A percentile compares a stretch with the other conserved stretches of the same genome.
Evolutionary conservation across 2,113 vertebrate species (phyloP).

Genomic region (Marmota monax): DNA sequence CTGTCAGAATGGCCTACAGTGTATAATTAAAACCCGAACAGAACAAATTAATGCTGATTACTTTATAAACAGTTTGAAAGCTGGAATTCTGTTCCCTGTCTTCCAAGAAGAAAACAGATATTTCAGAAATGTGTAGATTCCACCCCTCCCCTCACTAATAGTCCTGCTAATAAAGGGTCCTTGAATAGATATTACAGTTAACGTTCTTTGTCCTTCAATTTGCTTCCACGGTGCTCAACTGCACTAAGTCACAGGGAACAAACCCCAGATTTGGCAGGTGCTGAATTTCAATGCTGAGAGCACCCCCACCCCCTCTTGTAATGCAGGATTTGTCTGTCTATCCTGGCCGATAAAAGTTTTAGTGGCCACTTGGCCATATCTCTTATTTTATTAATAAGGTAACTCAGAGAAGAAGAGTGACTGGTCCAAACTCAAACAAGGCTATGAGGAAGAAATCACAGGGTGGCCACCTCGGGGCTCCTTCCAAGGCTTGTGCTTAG

Average conservation of each 20-base stretch:
- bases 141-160: slow-evolving; percentile 26
- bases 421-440: neutral
- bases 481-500: neutral
- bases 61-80: slow-evolving; percentile 88
- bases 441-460: neutral
- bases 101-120: slow-evolving; percentile 85
- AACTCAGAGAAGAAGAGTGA: neutral
- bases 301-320: neutral
- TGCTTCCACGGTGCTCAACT: slow-evolving; percentile 64
- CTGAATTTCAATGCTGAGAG: slow-evolving; percentile 57
- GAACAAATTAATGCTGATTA: slow-evolving; percentile 89
- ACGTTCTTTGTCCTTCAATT: slow-evolving; percentile 77
- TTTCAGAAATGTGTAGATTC: slow-evolving; percentile 76
- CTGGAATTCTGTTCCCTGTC: slow-evolving; percentile 86
- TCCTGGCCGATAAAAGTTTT: neutral
- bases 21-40: slow-evolving; percentile 90
- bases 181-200: slow-evolving; percentile 74
- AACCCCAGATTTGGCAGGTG: slow-evolving; percentile 59
- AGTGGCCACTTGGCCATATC: neutral
- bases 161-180: slow-evolving; percentile 79
- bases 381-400: neutral
- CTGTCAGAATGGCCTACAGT: slow-evolving; percentile 87
- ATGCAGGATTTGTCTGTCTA: neutral
- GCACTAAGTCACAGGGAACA: slow-evolving; percentile 40
- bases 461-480: neutral